Evolutionary conservation across 2,113 vertebrate species (phyloP).

Genomic region (Montifringilla adamsi): DNA sequence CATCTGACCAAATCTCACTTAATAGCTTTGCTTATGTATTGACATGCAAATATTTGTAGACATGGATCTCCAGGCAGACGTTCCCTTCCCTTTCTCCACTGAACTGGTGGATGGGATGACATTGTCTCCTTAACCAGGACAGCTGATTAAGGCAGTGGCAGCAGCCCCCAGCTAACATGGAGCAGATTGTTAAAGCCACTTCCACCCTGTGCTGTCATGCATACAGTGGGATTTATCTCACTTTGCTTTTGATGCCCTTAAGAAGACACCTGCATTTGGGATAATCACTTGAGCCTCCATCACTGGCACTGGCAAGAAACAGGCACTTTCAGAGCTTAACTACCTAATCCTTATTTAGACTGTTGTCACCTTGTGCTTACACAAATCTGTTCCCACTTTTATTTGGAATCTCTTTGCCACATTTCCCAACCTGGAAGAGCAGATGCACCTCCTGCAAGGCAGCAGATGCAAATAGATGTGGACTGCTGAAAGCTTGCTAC

Average conservation of each 20-base stretch:
- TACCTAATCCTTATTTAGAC: background rate
- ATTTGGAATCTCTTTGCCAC: background rate
- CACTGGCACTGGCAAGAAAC: background rate
- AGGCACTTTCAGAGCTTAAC: background rate
- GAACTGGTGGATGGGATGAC: background rate
- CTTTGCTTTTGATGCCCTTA: background rate
- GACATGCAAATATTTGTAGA: background rate
- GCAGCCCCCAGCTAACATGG: rapidly evolving
- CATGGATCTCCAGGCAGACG: background rate
- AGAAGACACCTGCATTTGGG: background rate
- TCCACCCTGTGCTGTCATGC: background rate
- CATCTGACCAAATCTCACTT: background rate
- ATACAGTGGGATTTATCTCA: background rate
- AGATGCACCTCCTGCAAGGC: background rate
- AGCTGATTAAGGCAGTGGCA: background rate
- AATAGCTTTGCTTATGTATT: background rate
- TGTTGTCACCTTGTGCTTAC: background rate
- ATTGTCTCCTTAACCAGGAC: rapidly evolving
- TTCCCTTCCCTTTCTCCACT: background rate
- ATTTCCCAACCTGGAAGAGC: background rate
- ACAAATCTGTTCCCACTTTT: background rate
- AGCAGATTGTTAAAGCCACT: background rate
- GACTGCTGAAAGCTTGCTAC: background rate
- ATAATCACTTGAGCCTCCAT: background rate
- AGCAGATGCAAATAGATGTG: background rate